Conservation (phyloP, 2,888 invertebrate genomes). For the Ecliptopera silaceata region DNA sequence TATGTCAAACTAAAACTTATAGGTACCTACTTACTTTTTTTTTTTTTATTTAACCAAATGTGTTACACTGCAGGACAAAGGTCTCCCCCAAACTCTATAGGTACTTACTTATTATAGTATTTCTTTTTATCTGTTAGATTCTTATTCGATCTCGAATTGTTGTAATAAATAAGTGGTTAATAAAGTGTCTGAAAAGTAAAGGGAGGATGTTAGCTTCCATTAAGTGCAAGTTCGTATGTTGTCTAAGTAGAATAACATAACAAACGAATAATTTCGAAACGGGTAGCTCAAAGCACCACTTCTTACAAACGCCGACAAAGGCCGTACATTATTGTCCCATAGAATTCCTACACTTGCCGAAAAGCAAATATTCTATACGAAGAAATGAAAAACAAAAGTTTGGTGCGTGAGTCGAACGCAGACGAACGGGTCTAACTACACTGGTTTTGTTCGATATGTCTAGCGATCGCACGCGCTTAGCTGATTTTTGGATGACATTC, state of each 20-base stretch:
- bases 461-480: background rate
- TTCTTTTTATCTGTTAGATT: too few species aligned
- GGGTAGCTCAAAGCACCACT: slow-evolving; percentile 27
- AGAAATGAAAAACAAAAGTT: slow-evolving; percentile 71
- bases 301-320: slow-evolving; percentile 29
- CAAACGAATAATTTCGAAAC: slow-evolving; percentile 31
- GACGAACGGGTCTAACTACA: slow-evolving; percentile 56
- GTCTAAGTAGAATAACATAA: slow-evolving; percentile 5
- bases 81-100: too few species aligned
- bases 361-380: slow-evolving; percentile 75
- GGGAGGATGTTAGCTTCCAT: slow-evolving; percentile 2
- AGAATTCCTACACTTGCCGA: slow-evolving; percentile 74
- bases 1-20: background rate
- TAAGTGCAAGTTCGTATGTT: slow-evolving; percentile 3
- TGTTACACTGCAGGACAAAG: too few species aligned
- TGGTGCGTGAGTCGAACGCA: slow-evolving; percentile 58
- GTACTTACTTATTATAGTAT: too few species aligned
- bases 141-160: too few species aligned
- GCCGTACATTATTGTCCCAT: slow-evolving; percentile 67
- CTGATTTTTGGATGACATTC: background rate
- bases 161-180: too few species aligned
- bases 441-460: background rate
- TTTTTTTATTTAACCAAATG: too few species aligned
- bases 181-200: background rate
- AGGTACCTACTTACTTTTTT: too few species aligned